Base-by-base conservation (phyloP, 2,888 invertebrate genomes). In the Pristionchus mayeri region DNA sequence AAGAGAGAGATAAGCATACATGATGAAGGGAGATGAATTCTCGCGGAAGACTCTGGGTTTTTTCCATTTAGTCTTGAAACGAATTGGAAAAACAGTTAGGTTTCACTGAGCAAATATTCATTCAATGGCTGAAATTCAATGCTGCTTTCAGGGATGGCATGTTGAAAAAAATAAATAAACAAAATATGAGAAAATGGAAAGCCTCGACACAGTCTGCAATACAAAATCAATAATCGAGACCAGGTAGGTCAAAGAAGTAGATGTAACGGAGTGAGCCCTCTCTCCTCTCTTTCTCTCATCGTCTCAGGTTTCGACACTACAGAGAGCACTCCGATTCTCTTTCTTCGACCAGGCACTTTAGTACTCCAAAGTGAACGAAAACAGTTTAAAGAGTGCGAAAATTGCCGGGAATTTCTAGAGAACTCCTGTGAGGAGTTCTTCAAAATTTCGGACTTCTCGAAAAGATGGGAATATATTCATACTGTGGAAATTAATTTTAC, bases 251-350 rank as follows among this genome's bases (percentile, higher is more conserved):
- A 63, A 34, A 63, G 63, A 63, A 63, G 27, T 63, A 63, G 57
- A 57, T 3, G 57, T 57, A 57, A 57, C 27, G 27, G 27, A 57
- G 63, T 3, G 34, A 30, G 30, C 34, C 18, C 63, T 34, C 63
- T 34, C 34, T 34, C 18, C 60, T 30, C 16, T 40, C 40, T 18
- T 37, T 21, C n/a, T 27, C 67, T 67, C 37, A 3, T 18, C 6
- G 76, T 48, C 76, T 78, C 76, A 50, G 76, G 76, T 78, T 78
- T 78, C 76, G 30, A 50, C 50, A 78, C 50, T 30, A 40, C 48
- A 48, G 34, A 50, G 76, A 48, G 76, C 76, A 50, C 76, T 78
- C 57, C 57, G 9, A n/a, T n/a, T n/a, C n/a, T n/a, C n/a, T n/a
- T n/a, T n/a, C 30, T 0, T 60, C 30, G 57, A 16, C 18, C 34